Evolutionary conservation across 2,113 vertebrate genomes (phyloP).

Genomic region (Chauna torquata): DNA sequence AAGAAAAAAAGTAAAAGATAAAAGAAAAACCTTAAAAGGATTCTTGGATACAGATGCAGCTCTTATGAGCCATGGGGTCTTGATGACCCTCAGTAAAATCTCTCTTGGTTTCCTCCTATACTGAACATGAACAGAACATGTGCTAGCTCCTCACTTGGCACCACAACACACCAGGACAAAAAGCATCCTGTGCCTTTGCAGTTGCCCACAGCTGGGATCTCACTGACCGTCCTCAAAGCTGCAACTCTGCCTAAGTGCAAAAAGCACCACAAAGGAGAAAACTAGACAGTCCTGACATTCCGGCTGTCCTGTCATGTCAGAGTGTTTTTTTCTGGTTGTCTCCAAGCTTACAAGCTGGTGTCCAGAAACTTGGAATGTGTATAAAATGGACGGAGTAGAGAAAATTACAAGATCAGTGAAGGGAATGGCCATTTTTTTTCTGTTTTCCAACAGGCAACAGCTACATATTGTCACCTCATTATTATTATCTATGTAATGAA

Average conservation of each 20-base stretch:
- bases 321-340: neutral
- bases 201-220: neutral
- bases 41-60: neutral
- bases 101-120: neutral
- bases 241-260: neutral
- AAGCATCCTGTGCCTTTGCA: neutral
- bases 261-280: neutral
- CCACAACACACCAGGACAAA: neutral
- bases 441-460: neutral
- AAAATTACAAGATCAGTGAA: neutral
- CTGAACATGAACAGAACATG: neutral
- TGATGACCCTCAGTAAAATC: neutral
- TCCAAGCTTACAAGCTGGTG: neutral
- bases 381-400: neutral
- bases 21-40: neutral
- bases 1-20: neutral
- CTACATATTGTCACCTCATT: neutral
- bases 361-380: neutral
- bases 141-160: neutral
- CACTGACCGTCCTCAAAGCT: neutral
- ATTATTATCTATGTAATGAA: neutral
- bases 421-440: neutral
- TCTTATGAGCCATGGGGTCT: neutral
- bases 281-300: neutral
- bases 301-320: neutral